Evolutionary conservation across 2,797 vertebrate species (phyloP).

Genomic region (Diplodus puntazzo): DNA sequence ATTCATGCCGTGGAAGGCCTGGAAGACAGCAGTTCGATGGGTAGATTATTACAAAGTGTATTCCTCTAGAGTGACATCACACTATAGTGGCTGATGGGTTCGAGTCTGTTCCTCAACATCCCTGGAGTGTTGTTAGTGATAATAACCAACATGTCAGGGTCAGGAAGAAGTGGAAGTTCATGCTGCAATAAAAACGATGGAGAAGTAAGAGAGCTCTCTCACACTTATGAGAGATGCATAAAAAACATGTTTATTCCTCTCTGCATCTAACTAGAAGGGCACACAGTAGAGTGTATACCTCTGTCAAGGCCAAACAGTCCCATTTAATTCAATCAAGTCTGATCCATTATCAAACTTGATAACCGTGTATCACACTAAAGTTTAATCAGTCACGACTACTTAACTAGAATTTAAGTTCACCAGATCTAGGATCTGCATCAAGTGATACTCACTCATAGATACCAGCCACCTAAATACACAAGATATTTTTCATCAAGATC

Average conservation of each 20-base stretch:
- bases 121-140: constrained; percentile 69
- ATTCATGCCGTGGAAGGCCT: constrained; percentile 53
- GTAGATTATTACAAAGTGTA: constrained; percentile 38
- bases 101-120: constrained; percentile 34
- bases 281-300: too few relatives aligned
- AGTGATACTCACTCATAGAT: too few relatives aligned
- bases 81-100: constrained; percentile 14
- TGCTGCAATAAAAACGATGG: not conserved
- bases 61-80: constrained; percentile 21
- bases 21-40: constrained; percentile 28
- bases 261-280: not conserved
- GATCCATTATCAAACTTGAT: too few relatives aligned
- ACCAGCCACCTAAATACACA: too few relatives aligned
- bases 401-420: too few relatives aligned
- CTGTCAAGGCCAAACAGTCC: too few relatives aligned
- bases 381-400: too few relatives aligned
- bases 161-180: constrained; percentile 34
- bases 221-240: not conserved
- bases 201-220: constrained; percentile 5
- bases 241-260: not conserved
- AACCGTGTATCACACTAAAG: too few relatives aligned
- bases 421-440: too few relatives aligned
- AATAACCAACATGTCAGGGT: constrained; percentile 73
- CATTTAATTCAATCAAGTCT: too few relatives aligned
- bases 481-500: too few relatives aligned